Percentiles rank a stretch among this genome's conserved stretches.
Conservation (phyloP, 2,888 invertebrate genomes). For the Drosophila quinaria region DNA sequence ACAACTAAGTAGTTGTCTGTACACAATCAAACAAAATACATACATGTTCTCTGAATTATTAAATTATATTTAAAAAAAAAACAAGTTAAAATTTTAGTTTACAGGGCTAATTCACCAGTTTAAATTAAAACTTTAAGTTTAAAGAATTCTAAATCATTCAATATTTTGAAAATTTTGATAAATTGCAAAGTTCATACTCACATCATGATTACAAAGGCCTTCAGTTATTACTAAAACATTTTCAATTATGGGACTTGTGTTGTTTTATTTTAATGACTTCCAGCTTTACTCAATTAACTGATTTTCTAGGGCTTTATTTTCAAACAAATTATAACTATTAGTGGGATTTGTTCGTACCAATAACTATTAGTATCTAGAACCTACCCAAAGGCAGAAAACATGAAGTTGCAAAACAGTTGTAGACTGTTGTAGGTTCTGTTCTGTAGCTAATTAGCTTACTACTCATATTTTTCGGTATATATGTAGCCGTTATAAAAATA, state of each 20-base stretch:
- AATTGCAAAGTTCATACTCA: not conserved
- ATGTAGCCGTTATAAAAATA: not conserved
- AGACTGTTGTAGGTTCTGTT: no score
- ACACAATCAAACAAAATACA: not conserved
- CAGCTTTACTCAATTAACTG: conserved; percentile 16
- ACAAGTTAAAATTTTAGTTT: no score
- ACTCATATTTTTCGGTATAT: not conserved
- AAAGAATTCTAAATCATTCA: not conserved
- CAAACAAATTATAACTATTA: conserved; percentile 7
- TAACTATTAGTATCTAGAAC: not conserved
- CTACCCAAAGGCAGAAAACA: no score
- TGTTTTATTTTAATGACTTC: not conserved
- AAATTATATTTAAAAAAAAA: not conserved
- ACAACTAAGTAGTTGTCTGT: not conserved
- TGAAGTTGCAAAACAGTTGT: not conserved
- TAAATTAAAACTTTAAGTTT: no score
- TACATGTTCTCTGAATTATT: not conserved
- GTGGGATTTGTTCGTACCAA: conserved; percentile 1
- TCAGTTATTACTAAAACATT: not conserved
- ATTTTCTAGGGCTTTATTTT: conserved; percentile 11
- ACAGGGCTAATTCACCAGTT: no score
- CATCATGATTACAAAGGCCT: not conserved
- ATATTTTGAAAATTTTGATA: not conserved
- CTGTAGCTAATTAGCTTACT: not conserved
- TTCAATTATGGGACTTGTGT: conserved; percentile 8